These are phyloP conservation scores for Pongo abelii DNA, from an alignment of 2,113 vertebrate genomes.

Conservation along the genomic window DNA sequence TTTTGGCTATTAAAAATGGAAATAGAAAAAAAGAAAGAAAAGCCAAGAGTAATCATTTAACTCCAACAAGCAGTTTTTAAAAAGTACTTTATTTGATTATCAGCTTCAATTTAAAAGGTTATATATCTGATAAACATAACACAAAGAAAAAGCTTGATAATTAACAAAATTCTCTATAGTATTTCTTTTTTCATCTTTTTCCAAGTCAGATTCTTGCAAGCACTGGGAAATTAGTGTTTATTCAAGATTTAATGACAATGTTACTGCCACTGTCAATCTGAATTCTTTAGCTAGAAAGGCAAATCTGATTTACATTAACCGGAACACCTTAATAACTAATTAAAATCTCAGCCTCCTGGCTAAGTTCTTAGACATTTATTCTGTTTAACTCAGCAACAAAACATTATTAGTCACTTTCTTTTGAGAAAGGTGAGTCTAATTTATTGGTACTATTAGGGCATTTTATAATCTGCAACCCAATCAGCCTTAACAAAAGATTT, in stretches of 20 bases:
- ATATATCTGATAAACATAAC: background rate
- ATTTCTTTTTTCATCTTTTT: background rate
- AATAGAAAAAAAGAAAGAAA: background rate
- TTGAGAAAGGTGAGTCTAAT: slow-evolving; percentile 70
- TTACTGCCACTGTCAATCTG: slow-evolving; percentile 51
- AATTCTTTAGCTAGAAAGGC: slow-evolving; percentile 70
- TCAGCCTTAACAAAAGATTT: slow-evolving; percentile 73
- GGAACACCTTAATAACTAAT: slow-evolving; percentile 70
- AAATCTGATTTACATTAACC: slow-evolving; percentile 81
- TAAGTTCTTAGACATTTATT: slow-evolving; percentile 62
- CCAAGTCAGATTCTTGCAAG: slow-evolving; percentile 16
- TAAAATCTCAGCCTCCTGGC: slow-evolving; percentile 65
- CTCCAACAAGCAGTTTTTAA: background rate
- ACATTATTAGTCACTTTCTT: slow-evolving; percentile 65
- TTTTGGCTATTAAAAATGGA: background rate
- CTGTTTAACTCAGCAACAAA: slow-evolving; percentile 70
- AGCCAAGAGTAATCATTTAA: background rate
- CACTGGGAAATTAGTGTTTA: slow-evolving; percentile 59
- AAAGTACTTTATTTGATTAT: slow-evolving; percentile 17
- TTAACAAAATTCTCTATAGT: background rate
- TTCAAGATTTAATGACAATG: slow-evolving; percentile 72
- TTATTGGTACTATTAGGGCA: slow-evolving; percentile 65
- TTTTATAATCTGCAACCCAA: slow-evolving; percentile 71
- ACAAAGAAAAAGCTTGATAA: background rate
- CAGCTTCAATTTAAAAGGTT: background rate